Evolutionary conservation across 2,888 invertebrate species (phyloP).

Genomic region (Diploptera punctata): DNA sequence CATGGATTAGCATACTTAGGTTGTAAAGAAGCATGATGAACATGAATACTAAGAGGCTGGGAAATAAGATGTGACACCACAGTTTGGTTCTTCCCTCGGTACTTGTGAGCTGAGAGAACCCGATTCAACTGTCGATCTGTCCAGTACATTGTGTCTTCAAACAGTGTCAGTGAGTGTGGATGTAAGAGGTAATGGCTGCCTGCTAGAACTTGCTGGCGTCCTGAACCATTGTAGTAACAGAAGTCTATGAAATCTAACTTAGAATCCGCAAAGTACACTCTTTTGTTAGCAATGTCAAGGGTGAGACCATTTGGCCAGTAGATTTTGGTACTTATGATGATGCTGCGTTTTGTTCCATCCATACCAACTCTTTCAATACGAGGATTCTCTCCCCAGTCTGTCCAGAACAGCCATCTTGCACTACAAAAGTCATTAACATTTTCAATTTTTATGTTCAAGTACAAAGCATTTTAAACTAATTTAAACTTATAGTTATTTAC

Average conservation of each 20-base stretch:
- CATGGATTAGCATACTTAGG: conserved; percentile 84
- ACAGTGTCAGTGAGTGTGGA: conserved; percentile 93
- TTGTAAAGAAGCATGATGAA: conserved; percentile 94
- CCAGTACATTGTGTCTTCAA: conserved; percentile 97
- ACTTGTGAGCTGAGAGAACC: conserved; percentile 90
- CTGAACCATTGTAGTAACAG: conserved; percentile 94
- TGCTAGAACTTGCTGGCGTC: conserved; percentile 86
- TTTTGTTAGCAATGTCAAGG: conserved; percentile 88
- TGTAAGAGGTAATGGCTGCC: conserved; percentile 92
- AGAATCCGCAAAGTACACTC: conserved; percentile 97
- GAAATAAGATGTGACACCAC: conserved; percentile 94
- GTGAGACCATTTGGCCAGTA: conserved; percentile 99
- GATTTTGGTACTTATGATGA: conserved; percentile 91
- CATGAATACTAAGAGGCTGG: conserved; percentile 94
- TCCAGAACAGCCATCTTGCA: conserved; percentile 94
- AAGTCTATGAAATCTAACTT: conserved; percentile 98
- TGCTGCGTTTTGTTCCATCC: conserved; percentile 88
- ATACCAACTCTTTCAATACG: conserved; percentile 94
- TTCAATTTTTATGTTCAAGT: too few relatives aligned
- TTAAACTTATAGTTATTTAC: too few relatives aligned
- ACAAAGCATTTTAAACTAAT: too few relatives aligned
- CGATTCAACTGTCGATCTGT: conserved; percentile 93
- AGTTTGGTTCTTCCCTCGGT: conserved; percentile 88
- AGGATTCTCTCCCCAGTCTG: conserved; percentile 98
- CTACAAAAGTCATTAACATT: too few relatives aligned